Percentiles rank a stretch among this genome's conserved stretches.
Evolutionary conservation across 2,797 vertebrate genomes (phyloP).

Genomic region (Netta rufina): DNA sequence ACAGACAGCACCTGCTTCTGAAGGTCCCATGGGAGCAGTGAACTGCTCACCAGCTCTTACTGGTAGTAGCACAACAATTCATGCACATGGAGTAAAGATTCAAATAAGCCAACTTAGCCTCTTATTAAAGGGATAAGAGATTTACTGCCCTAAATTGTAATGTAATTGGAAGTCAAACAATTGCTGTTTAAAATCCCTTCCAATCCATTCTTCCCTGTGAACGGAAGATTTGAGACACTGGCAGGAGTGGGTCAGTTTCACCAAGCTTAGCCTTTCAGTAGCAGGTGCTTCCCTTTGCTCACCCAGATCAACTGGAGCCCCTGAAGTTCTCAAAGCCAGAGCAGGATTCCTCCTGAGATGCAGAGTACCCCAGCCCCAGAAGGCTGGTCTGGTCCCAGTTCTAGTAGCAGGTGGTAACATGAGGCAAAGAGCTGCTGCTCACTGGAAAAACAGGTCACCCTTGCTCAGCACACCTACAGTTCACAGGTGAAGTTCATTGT

Average conservation of each 20-base stretch:
- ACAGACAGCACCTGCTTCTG: not conserved
- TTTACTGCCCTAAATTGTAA: not conserved
- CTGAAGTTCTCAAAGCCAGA: not conserved
- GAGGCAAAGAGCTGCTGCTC: not conserved
- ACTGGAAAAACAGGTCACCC: not conserved
- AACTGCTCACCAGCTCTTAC: not conserved
- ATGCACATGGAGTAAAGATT: not conserved
- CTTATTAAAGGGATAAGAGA: not conserved
- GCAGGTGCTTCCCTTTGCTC: not conserved
- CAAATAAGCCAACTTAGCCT: not conserved
- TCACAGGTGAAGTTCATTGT: not conserved
- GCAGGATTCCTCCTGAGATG: not conserved
- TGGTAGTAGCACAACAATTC: not conserved
- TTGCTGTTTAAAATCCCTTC: not conserved
- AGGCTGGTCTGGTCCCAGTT: too few relatives aligned
- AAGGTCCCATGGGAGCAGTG: not conserved
- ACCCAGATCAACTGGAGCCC: not conserved
- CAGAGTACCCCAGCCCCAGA: not conserved
- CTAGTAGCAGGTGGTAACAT: not conserved
- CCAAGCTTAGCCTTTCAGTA: not conserved
- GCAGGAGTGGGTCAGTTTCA: not conserved
- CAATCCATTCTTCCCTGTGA: not conserved
- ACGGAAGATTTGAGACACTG: not conserved
- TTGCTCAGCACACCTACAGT: not conserved
- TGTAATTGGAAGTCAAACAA: not conserved